A percentile compares a stretch with the other conserved stretches of the same genome.
Conservation (phyloP, 2,888 invertebrate genomes). For the Agrypnus murinus region DNA sequence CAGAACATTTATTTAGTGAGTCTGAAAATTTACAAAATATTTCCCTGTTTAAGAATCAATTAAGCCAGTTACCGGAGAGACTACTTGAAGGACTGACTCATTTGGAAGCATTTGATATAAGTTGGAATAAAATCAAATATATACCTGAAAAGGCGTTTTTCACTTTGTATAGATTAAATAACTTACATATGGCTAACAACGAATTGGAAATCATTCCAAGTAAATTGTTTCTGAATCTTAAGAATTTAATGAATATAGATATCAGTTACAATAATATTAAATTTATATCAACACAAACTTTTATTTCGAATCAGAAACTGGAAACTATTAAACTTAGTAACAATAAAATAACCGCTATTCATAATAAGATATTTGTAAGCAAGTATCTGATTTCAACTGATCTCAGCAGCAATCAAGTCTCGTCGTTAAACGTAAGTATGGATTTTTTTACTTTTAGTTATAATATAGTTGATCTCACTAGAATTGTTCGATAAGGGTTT, state of each 20-base stretch:
- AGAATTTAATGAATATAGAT: constrained; percentile 75
- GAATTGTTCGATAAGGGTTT: no score
- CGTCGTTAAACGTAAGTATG: constrained; percentile 73
- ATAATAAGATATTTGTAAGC: constrained; percentile 46
- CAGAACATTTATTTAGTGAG: constrained; percentile 78
- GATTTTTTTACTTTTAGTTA: no score
- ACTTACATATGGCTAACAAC: constrained; percentile 81
- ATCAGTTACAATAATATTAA: constrained; percentile 79
- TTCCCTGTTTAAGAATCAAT: constrained; percentile 76
- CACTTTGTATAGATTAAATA: constrained; percentile 76
- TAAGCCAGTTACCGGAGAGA: constrained; percentile 71
- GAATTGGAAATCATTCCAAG: constrained; percentile 75
- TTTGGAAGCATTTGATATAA: constrained; percentile 70
- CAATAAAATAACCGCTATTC: constrained; percentile 55
- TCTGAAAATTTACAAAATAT: constrained; percentile 76
- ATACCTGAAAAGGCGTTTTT: constrained; percentile 79
- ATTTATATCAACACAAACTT: constrained; percentile 75
- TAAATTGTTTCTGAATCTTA: constrained; percentile 75
- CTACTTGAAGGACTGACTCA: constrained; percentile 76
- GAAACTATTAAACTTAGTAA: constrained; percentile 71
- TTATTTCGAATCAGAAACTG: constrained; percentile 67
- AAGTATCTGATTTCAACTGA: constrained; percentile 71
- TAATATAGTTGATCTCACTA: no score
- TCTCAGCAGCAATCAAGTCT: constrained; percentile 79
- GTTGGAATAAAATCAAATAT: constrained; percentile 52